A percentile compares a stretch with the other conserved stretches of the same genome.
These are phyloP conservation scores for Vanessa atalanta DNA, from an alignment of 1,140 invertebrate species.

Conservation along the genomic window DNA sequence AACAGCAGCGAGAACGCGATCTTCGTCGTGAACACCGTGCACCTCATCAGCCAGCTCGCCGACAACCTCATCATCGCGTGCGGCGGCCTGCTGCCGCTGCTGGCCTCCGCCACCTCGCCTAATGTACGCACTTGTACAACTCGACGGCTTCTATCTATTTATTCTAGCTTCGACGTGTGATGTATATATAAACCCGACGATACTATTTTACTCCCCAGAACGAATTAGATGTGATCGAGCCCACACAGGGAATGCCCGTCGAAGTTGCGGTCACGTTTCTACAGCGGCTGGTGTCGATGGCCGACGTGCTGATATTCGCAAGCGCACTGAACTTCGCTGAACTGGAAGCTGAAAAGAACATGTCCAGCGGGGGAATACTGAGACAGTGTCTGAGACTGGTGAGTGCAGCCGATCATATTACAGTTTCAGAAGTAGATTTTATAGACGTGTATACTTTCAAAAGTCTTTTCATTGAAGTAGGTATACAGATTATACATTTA, in stretches of 20 bases:
- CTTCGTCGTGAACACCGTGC: constrained; percentile 99
- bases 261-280: constrained; percentile 98
- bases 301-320: constrained; percentile 98
- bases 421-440: neutral
- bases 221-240: constrained; percentile 98
- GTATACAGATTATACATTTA: neutral
- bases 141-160: constrained; percentile 30
- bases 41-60: constrained; percentile 98
- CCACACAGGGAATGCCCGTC: constrained; percentile 98
- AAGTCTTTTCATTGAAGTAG: neutral
- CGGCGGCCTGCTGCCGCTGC: constrained; percentile 96
- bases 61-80: constrained; percentile 99
- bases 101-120: constrained; percentile 98
- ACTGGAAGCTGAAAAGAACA: constrained; percentile 99
- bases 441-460: neutral
- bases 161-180: too few species aligned
- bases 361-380: constrained; percentile 99
- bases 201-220: constrained; percentile 83
- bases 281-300: constrained; percentile 98
- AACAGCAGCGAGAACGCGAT: constrained; percentile 99
- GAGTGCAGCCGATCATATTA: constrained; percentile 19
- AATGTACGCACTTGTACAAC: constrained; percentile 86
- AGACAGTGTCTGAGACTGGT: constrained; percentile 97
- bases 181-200: too few species aligned
- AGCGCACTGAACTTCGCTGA: constrained; percentile 98